phyloP scores from a whole-genome alignment of 2,113 vertebrate genomes.

The Crotalus viridis region DNA sequence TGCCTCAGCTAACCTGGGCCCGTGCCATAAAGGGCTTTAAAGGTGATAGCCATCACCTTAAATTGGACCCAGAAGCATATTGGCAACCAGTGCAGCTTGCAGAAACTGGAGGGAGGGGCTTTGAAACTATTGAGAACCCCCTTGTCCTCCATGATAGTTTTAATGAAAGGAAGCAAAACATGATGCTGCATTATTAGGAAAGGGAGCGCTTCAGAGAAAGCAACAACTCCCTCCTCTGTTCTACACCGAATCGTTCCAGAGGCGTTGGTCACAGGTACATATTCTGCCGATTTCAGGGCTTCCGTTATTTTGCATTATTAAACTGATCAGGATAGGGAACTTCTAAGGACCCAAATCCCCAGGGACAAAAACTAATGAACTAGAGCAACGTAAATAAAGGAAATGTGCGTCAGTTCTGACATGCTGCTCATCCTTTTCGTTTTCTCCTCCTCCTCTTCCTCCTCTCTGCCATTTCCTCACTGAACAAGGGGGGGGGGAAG shows the following conservation, averaged over 20 bases:
- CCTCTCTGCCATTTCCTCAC: background rate
- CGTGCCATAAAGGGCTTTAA: background rate
- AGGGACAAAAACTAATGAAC: background rate
- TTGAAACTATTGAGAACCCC: background rate
- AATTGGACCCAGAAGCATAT: background rate
- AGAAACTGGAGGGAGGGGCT: background rate
- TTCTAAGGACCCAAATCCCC: background rate
- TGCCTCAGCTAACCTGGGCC: background rate
- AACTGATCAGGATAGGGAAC: background rate
- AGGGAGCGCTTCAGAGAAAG: background rate
- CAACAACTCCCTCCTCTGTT: background rate
- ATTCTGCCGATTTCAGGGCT: background rate
- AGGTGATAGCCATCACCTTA: background rate
- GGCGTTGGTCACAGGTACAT: background rate
- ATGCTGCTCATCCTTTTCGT: background rate
- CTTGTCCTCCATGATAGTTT: background rate
- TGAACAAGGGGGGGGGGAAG: background rate
- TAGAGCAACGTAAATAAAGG: background rate
- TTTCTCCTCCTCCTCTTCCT: background rate
- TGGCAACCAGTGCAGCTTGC: background rate
- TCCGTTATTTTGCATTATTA: background rate
- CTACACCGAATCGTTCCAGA: background rate
- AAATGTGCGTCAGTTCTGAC: background rate
- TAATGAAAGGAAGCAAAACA: background rate
- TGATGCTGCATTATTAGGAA: background rate